Conservation (phyloP, 1,140 invertebrate species). For the Plectrocnemia conspersa region DNA sequence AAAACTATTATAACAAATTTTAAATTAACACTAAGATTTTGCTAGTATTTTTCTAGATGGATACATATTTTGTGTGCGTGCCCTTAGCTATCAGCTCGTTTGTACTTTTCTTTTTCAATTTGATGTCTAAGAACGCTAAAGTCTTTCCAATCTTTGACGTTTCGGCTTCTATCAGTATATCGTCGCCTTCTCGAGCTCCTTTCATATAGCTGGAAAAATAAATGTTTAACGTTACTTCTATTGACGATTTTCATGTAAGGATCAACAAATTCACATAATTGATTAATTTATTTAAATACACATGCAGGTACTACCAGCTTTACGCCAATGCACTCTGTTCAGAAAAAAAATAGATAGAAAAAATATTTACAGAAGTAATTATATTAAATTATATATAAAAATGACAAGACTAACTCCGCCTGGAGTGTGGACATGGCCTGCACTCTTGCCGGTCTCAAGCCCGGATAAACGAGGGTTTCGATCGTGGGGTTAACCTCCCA, state of each 20-base stretch:
- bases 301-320: too few relatives aligned
- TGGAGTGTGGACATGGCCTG: too few relatives aligned
- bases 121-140: conserved; percentile 58
- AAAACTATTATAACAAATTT: too few relatives aligned
- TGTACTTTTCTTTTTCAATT: conserved; percentile 52
- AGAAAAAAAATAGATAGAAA: too few relatives aligned
- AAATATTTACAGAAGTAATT: too few relatives aligned
- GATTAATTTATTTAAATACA: neutral
- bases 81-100: conserved; percentile 54
- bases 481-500: too few relatives aligned
- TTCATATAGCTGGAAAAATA: conserved; percentile 49
- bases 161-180: conserved; percentile 57
- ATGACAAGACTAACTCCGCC: too few relatives aligned
- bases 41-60: neutral
- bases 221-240: neutral
- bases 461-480: too few relatives aligned
- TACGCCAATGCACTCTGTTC: too few relatives aligned
- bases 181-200: conserved; percentile 54
- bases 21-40: too few relatives aligned
- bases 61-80: conserved; percentile 55
- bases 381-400: too few relatives aligned
- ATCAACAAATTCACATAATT: neutral
- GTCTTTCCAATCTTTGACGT: conserved; percentile 56
- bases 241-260: neutral
- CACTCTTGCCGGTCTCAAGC: too few relatives aligned